Evolutionary conservation across 2,888 invertebrate genomes (phyloP).

Genomic region (Monoplex corrugatus): DNA sequence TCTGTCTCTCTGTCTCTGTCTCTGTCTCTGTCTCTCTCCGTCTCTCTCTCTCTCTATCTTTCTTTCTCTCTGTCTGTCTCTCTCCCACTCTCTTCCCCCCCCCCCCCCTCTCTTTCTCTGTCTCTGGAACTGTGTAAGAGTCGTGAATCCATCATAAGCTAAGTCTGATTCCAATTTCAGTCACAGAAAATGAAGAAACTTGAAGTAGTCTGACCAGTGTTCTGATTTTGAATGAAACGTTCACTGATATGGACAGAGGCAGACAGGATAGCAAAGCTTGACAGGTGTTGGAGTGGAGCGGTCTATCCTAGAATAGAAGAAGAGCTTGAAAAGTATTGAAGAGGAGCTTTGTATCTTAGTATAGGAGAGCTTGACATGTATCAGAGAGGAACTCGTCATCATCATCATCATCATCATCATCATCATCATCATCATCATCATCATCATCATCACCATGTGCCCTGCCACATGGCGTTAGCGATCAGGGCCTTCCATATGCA

Average conservation of each 20-base stretch:
- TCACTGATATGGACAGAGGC: neutral
- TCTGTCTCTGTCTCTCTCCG: neutral
- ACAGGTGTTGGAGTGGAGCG: too few relatives aligned
- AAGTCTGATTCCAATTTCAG: neutral
- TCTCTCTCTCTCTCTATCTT: neutral
- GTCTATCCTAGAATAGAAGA: too few relatives aligned
- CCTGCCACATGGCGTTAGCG: too few relatives aligned
- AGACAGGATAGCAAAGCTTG: too few relatives aligned
- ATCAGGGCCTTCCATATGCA: too few relatives aligned
- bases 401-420: neutral
- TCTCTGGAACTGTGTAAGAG: neutral
- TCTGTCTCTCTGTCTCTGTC: neutral
- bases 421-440: slow-evolving; percentile 16
- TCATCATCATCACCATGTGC: slow-evolving; percentile 9
- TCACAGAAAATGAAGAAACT: neutral
- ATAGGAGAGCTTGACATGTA: too few relatives aligned
- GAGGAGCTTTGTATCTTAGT: too few relatives aligned
- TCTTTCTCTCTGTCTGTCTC: too few relatives aligned
- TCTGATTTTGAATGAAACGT: neutral
- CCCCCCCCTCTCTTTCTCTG: neutral
- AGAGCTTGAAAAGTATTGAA: too few relatives aligned
- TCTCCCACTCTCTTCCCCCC: too few relatives aligned
- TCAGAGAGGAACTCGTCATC: too few relatives aligned
- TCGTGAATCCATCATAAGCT: neutral
- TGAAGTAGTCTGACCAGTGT: neutral